These are phyloP conservation scores for Cisticola juncidis DNA, from an alignment of 2,113 vertebrate genomes.

Conservation along the genomic window DNA sequence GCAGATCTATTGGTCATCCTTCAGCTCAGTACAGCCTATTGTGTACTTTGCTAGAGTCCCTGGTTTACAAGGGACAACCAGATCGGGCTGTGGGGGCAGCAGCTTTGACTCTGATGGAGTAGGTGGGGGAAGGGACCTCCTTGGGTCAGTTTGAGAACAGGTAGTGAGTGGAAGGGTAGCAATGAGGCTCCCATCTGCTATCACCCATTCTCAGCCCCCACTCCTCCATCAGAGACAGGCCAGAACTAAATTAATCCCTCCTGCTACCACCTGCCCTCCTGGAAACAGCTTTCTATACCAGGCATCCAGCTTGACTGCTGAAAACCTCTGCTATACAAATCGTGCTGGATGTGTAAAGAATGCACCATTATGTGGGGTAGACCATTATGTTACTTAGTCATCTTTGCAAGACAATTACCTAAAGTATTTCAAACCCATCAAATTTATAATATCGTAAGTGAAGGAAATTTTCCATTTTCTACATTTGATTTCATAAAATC, in stretches of 20 bases:
- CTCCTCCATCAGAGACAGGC: not conserved
- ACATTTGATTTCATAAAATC: not conserved
- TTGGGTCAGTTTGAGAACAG: not conserved
- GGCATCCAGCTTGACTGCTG: not conserved
- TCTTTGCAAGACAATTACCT: not conserved
- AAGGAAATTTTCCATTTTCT: not conserved
- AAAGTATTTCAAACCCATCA: not conserved
- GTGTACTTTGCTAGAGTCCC: not conserved
- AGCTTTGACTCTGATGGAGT: not conserved
- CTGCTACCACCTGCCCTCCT: not conserved
- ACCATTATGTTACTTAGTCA: not conserved
- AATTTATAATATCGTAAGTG: not conserved
- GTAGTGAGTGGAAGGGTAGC: not conserved
- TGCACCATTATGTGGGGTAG: not conserved
- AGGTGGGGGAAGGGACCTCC: fast-evolving
- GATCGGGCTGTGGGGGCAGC: not conserved
- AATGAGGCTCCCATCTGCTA: not conserved
- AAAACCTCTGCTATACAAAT: not conserved
- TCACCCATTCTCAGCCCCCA: not conserved
- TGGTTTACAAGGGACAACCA: not conserved
- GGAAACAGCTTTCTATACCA: not conserved
- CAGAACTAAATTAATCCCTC: not conserved
- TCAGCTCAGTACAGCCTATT: not conserved
- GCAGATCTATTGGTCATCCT: not conserved
- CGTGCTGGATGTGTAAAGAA: not conserved